A percentile compares a stretch with the other conserved stretches of the same genome.
Conservation (phyloP, 2,888 invertebrate genomes). For the Protodeltote pygarga region DNA sequence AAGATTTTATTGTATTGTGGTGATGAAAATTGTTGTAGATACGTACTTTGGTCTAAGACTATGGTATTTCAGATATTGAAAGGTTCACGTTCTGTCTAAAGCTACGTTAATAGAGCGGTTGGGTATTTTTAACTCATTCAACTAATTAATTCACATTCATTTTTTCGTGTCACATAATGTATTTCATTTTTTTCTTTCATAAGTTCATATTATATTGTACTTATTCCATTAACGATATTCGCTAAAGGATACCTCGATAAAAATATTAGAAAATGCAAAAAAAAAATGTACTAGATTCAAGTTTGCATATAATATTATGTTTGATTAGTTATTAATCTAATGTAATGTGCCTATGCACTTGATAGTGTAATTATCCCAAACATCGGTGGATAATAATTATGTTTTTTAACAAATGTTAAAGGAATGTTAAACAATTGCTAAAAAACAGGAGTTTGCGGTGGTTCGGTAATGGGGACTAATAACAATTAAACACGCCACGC, state of each 20-base stretch:
- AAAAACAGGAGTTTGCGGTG: constrained; percentile 61
- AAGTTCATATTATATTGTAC: constrained; percentile 84
- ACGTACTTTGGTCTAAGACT: constrained; percentile 35
- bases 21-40: too few species aligned
- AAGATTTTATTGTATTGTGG: too few species aligned
- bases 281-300: constrained; percentile 72
- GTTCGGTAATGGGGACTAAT: constrained; percentile 58
- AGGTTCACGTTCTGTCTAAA: constrained; percentile 58
- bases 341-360: constrained; percentile 83
- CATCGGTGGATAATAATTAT: constrained; percentile 66
- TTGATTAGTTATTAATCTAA: constrained; percentile 80
- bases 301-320: constrained; percentile 83
- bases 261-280: constrained; percentile 73
- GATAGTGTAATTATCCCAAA: constrained; percentile 63
- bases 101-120: constrained; percentile 72
- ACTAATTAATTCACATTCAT: constrained; percentile 72
- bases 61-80: constrained; percentile 57
- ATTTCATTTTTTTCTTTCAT: constrained; percentile 74
- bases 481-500: constrained; percentile 45
- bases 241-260: constrained; percentile 78
- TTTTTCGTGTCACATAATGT: constrained; percentile 71
- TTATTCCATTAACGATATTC: constrained; percentile 85
- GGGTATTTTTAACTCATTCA: constrained; percentile 77
- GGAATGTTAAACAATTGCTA: constrained; percentile 49
- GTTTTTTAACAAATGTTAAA: constrained; percentile 60